Evolutionary conservation across 2,888 invertebrate species (phyloP), one percentile per base, ranked within the genome.

Genomic region (Hyles lineata): DNA sequence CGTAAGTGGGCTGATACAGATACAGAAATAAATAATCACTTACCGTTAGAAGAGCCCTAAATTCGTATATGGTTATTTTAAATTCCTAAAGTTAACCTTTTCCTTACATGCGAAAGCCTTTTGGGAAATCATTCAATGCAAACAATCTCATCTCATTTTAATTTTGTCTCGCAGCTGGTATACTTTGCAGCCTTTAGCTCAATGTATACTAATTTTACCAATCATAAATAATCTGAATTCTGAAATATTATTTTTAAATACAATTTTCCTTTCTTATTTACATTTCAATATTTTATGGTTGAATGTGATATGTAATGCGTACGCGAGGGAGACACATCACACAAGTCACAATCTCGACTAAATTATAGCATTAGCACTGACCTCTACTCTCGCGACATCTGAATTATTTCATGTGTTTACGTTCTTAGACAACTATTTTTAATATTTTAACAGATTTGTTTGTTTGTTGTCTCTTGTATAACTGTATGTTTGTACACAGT

Each of bases 321-420:
- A n/a, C n/a, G 55, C 8, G 55, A 1, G 0, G n/a, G 55, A 55
- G n/a, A 55, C 55, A 55, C 29, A 29, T 29, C 29, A 29, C 29
- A 29, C 55, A n/a, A 55, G 19, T 55, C 55, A 55, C 55, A 55
- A 43, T 43, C 43, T 11, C 15, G 11, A 43, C 55, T 55, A 55
- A 55, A 55, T 55, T 17, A 55, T n/a, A 55, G 55, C 55, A 17
- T 17, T 55, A 55, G 3, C 55, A 55, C n/a, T n/a, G 55, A 55
- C 55, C 55, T n/a, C 55, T 55, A n/a, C 55, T 55, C 17, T 11
- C n/a, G 35, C 35, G 55, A 55, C 55, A n/a, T n/a, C 55, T 55
- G n/a, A 55, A 55, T 55, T 55, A 55, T 55, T 55, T 55, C 55
- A n/a, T 55, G n/a, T 55, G 17, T 55, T 55, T n/a, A 55, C n/a